Evolutionary conservation across 2,888 invertebrate species (phyloP), one percentile per base, ranked within the genome.

Genomic region (Hyppa rectilinea): DNA sequence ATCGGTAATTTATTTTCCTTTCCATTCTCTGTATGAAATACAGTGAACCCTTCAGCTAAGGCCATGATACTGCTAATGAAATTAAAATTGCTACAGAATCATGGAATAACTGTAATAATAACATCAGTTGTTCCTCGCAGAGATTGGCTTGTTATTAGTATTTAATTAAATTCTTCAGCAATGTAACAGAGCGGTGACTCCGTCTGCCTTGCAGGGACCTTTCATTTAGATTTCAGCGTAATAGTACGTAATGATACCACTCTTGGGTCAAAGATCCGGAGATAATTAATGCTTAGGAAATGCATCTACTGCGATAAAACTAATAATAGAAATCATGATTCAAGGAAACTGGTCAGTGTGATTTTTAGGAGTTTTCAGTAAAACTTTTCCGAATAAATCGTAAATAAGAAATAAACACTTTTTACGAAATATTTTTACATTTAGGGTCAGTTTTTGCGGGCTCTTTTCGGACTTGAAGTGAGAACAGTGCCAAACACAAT

Each of bases 151-250:
- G 73, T 84, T 87, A 84, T 86, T 83, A 85, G 78, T 85, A 82
- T 82, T 86, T 84, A 84, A 87, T 87, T 84, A 86, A 88, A 87
- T 88, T 87, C 85, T 86, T 87, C 70, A 83, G 80, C 80, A 79
- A 76, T 80, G 68, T 74, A 66, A 52, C 55, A 34, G 80, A 79
- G 78, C 73, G 70, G 74, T 68, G 77, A 78, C 81, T 74, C 59
- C 63, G 81, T 83, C 78, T 80, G 74, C 80, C 71, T 81, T 81
- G 71, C 75, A 70, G 80, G 58, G 81, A 73, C 85, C 87, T 89
- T 86, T 88, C 82, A 90, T 91, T 88, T 86, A 82, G 86, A 88
- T 87, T 86, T 83, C 85, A 80, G 72, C 66, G 83, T 78, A 83
- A 76, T 81, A 77, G 78, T 65, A 72, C 71, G 73, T 79, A 65